phyloP scores from a whole-genome alignment of 2,888 invertebrate species.

The Ochropleura plecta region DNA sequence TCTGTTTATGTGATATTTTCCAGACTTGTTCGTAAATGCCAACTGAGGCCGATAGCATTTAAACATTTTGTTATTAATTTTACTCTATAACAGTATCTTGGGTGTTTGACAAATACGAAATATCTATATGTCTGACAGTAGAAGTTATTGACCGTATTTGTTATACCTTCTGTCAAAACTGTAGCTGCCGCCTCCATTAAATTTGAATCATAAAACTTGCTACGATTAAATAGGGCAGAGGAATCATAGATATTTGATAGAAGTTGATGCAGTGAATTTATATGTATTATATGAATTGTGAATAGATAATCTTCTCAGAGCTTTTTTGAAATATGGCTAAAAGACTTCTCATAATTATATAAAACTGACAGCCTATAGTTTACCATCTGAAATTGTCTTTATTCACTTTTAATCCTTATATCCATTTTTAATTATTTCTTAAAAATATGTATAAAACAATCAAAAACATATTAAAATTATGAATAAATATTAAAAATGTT shows the following conservation, averaged over 20 bases:
- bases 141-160: constrained; percentile 8
- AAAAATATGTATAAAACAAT: too few relatives aligned
- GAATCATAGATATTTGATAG: neutral
- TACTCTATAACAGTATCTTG: neutral
- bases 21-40: constrained; percentile 29
- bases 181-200: neutral
- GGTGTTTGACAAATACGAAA: constrained; percentile 9
- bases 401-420: too few relatives aligned
- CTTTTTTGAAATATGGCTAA: too few relatives aligned
- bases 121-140: neutral
- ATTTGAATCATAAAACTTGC: neutral
- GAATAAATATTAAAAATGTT: too few relatives aligned
- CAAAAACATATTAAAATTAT: too few relatives aligned
- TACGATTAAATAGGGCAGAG: neutral
- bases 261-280: neutral
- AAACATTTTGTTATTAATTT: constrained; percentile 7
- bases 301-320: too few relatives aligned
- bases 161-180: neutral
- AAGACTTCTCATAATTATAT: neutral
- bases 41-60: constrained; percentile 42
- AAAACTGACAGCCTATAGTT: neutral
- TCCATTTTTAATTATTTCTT: too few relatives aligned
- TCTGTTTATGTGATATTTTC: constrained; percentile 25
- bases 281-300: neutral
- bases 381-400: neutral